These are phyloP conservation scores for Cuculus canorus DNA, from an alignment of 2,797 vertebrate species.

Conservation along the genomic window DNA sequence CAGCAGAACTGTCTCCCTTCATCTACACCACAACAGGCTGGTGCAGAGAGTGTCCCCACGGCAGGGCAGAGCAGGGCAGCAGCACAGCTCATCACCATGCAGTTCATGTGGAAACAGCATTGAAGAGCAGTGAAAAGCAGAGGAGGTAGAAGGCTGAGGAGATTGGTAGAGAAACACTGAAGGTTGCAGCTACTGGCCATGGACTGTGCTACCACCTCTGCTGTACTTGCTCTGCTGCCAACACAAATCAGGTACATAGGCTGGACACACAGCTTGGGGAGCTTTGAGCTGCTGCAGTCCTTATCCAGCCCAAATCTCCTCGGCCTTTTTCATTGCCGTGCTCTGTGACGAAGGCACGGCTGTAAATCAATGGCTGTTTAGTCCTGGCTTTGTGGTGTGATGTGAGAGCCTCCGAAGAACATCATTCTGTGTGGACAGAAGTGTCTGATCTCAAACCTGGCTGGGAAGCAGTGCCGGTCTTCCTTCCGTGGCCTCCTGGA, in stretches of 20 bases:
- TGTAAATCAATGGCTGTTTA: background rate
- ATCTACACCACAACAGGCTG: background rate
- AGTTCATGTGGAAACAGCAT: background rate
- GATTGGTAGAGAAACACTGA: background rate
- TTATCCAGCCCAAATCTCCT: background rate
- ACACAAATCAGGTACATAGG: rapidly evolving
- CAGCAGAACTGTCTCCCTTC: background rate
- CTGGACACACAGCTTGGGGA: background rate
- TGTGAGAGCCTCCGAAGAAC: background rate
- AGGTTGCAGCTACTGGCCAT: background rate
- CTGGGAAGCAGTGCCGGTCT: background rate
- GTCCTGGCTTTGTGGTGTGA: background rate
- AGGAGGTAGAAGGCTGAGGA: background rate
- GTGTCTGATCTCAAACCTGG: background rate
- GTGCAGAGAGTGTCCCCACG: rapidly evolving
- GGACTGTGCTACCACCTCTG: background rate
- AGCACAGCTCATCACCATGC: background rate
- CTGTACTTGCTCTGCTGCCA: background rate
- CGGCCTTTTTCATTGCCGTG: background rate
- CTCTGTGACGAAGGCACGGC: background rate
- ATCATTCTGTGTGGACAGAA: background rate
- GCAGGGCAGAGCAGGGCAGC: background rate
- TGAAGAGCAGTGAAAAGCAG: background rate
- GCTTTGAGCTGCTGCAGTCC: background rate
- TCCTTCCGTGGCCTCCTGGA: background rate